These are phyloP conservation scores for Hemicentrotus pulcherrimus DNA, from an alignment of 35 echinoderm and acorn worm genomes.

Conservation along the genomic window DNA sequence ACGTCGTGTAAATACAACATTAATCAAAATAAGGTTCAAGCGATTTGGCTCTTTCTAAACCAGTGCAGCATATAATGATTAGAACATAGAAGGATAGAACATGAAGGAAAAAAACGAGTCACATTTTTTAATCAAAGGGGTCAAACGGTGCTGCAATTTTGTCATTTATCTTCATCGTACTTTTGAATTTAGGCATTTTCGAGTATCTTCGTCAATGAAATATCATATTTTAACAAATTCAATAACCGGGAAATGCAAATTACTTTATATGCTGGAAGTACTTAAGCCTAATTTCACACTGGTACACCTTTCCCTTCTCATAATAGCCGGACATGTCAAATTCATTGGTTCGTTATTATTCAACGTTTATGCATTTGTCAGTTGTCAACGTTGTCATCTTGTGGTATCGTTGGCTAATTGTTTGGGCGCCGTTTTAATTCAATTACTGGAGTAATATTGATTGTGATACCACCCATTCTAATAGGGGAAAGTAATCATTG, in stretches of 20 bases:
- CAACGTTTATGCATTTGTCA: neutral
- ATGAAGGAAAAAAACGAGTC: neutral
- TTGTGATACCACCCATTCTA: conserved; percentile 10
- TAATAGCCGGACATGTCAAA: neutral
- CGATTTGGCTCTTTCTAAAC: neutral
- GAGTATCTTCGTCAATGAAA: too few species aligned
- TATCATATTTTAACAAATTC: too few species aligned
- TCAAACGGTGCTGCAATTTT: too few species aligned
- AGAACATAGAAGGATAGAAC: neutral
- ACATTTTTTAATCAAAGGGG: neutral
- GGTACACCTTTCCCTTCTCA: neutral
- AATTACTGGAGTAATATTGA: conserved; percentile 6
- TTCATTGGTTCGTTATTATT: neutral
- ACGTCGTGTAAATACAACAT: neutral
- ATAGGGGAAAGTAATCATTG: neutral
- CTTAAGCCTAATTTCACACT: neutral
- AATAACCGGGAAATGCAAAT: too few species aligned
- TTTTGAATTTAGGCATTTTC: too few species aligned
- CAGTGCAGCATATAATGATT: neutral
- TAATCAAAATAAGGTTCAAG: neutral
- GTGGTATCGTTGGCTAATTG: neutral
- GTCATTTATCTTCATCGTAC: too few species aligned
- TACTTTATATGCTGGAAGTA: too few species aligned
- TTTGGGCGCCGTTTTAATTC: neutral
- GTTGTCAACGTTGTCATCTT: neutral